Percentiles rank a stretch among this genome's conserved stretches.
Evolutionary conservation across 2,113 vertebrate genomes (phyloP).

Genomic region (Alethe diademata): DNA sequence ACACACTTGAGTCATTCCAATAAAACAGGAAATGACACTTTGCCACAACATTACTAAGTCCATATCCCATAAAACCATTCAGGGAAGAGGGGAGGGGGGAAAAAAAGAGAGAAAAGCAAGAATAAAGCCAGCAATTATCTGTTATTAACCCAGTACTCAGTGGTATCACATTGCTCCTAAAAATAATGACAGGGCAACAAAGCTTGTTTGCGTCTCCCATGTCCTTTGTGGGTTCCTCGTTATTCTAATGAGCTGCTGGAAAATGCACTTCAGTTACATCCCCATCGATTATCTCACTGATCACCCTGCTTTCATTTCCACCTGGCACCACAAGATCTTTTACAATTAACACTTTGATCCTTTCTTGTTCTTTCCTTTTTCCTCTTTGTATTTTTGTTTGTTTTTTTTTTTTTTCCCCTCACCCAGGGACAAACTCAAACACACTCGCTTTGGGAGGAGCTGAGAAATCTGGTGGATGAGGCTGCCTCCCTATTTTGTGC

Average conservation of each 20-base stretch:
- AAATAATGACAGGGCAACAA: slow-evolving; percentile 54
- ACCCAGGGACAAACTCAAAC: neutral
- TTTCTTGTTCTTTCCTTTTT: neutral
- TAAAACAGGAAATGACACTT: slow-evolving; percentile 66
- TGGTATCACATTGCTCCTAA: slow-evolving; percentile 31
- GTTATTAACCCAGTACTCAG: slow-evolving; percentile 43
- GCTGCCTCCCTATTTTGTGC: neutral
- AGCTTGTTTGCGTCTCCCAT: slow-evolving; percentile 29
- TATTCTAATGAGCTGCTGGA: slow-evolving; percentile 42
- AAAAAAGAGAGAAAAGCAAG: neutral
- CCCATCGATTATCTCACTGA: neutral
- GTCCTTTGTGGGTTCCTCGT: slow-evolving; percentile 20
- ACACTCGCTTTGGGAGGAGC: neutral
- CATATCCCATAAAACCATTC: slow-evolving; percentile 63
- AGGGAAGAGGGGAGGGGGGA: neutral
- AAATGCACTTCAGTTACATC: slow-evolving; percentile 25
- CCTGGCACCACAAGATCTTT: neutral
- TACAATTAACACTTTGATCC: slow-evolving; percentile 49
- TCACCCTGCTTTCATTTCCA: slow-evolving; percentile 53
- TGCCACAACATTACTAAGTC: slow-evolving; percentile 69
- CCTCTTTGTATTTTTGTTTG: neutral
- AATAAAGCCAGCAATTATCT: slow-evolving; percentile 52
- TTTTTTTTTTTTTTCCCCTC: accelerated
- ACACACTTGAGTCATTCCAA: slow-evolving; percentile 56
- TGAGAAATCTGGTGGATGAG: neutral